Conservation (phyloP, 2,797 vertebrate genomes). For the Eulemur coronatus region DNA sequence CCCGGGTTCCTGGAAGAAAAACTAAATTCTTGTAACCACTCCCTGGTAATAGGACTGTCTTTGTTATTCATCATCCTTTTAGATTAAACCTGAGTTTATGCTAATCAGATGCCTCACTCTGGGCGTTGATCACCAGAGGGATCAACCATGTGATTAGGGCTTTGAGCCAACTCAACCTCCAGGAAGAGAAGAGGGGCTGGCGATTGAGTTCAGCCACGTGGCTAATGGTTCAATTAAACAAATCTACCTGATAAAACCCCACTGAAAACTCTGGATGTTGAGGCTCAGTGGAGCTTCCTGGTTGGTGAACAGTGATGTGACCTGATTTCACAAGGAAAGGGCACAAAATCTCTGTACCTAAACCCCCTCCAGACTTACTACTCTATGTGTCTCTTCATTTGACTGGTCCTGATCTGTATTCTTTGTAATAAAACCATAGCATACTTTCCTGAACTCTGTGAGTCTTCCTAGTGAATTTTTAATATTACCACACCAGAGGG, state of each 20-base stretch:
- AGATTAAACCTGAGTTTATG: neutral
- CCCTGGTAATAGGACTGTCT: neutral
- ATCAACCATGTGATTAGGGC: neutral
- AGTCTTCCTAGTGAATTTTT: neutral
- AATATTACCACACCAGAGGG: neutral
- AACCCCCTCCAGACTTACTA: neutral
- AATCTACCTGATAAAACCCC: neutral
- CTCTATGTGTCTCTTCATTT: neutral
- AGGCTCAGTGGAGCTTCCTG: neutral
- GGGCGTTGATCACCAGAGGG: neutral
- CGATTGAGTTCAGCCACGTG: neutral
- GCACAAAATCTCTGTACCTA: fast-evolving
- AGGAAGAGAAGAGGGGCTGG: neutral
- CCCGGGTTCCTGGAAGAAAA: neutral
- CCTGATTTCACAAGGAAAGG: too few relatives aligned
- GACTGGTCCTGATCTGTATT: neutral
- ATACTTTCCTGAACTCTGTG: too few relatives aligned
- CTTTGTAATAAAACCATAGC: neutral
- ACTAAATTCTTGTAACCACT: neutral
- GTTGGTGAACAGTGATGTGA: neutral
- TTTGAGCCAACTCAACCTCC: neutral
- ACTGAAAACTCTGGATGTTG: neutral
- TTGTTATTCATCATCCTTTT: neutral
- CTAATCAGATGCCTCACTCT: neutral
- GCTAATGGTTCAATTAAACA: neutral